Base-by-base conservation (phyloP, 2,888 invertebrate species). In the Pemphredon lugubris region DNA sequence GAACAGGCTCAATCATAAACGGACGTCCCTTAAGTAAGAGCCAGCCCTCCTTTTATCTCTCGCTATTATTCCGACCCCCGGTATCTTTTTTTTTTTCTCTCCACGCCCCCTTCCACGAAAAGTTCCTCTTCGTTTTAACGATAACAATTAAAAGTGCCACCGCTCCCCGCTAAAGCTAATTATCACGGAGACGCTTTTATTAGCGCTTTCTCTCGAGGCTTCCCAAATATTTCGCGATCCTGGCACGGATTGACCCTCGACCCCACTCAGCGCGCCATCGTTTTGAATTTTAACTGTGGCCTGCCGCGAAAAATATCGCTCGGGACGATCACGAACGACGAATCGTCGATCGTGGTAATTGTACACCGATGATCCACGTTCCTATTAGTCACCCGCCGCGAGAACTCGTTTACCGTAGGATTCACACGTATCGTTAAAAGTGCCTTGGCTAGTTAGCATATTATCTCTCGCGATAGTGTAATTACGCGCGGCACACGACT, bases 361-460 rank as follows among this genome's bases (percentile, higher is more conserved):
- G 16, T 1, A 1, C 51, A 16, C 30, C 48, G 45, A 44, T 40
- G 58, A 77, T 59, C 60, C 14, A 26, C 30, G 53, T 39, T 45
- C 57, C 60, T 54, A 60, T 77, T 82, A 77, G 75, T 78, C 72
- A 70, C 59, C 40, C 64, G 66, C 57, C 71, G 79, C 81, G 84
- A 84, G 86, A 85, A 85, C 81, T 76, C 77, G 67, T 75, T 75
- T 75, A 54, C 58, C 61, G 75, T 51, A 42, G 70, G 81, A 84
- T 86, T 87, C 86, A 83, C 86, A 84, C 84, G 77, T 84, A 84
- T 76, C 81, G 81, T 86, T 84, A 85, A 83, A 83, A 72, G 71
- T 73, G 77, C 61, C n/a, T 55, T 57, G 67, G 44, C 77, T 81
- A 78, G 83, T 87, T 87, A 86, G 83, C 87, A 87, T 87, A 87